Conservation (phyloP, 2,888 invertebrate genomes). For the Cylloceria caligata region DNA sequence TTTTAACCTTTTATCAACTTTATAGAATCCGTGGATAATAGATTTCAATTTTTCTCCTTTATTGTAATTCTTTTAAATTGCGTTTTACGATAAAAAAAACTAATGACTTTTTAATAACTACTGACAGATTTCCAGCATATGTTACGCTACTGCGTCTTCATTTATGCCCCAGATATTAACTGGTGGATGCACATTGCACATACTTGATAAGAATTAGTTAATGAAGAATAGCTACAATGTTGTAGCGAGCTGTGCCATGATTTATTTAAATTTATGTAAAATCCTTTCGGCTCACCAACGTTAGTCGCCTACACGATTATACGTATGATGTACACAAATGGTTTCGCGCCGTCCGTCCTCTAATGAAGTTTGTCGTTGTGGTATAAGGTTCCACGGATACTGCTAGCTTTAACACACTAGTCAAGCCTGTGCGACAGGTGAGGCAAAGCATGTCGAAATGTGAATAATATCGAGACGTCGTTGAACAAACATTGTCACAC, state of each 20-base stretch:
- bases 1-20: not conserved
- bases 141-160: not conserved
- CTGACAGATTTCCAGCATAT: not conserved
- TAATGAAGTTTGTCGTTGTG: constrained; percentile 63
- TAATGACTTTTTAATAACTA: not conserved
- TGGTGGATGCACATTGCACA: not conserved
- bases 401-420: constrained; percentile 57
- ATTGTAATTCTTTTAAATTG: not conserved
- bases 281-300: constrained; percentile 33
- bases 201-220: constrained; percentile 26
- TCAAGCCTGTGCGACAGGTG: constrained; percentile 16
- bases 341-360: constrained; percentile 51
- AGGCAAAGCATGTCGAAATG: constrained; percentile 10
- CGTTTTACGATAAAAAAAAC: not conserved
- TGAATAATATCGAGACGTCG: constrained; percentile 16
- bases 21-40: not conserved
- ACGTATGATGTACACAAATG: constrained; percentile 48
- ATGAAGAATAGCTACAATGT: constrained; percentile 29
- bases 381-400: constrained; percentile 55
- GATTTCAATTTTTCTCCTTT: not conserved
- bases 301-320: constrained; percentile 40
- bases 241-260: constrained; percentile 21
- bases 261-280: constrained; percentile 64
- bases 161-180: not conserved
- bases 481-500: not conserved